phyloP scores from a whole-genome alignment of 2,888 invertebrate genomes.

The Volucella bombylans region DNA sequence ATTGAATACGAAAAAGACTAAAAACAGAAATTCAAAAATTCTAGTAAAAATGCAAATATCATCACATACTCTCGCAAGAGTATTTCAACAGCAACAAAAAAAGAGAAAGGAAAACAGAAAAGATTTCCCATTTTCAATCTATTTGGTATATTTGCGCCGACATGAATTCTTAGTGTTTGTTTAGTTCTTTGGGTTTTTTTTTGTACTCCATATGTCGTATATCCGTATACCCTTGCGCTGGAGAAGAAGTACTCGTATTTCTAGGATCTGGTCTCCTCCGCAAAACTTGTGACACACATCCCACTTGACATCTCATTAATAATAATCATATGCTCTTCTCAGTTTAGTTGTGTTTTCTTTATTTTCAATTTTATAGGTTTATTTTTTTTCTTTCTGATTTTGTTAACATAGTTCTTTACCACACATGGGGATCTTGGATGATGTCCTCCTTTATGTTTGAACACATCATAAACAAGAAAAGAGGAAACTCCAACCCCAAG shows the following conservation, averaged over 20 bases:
- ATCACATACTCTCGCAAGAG: not conserved
- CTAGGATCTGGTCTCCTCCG: conserved; percentile 18
- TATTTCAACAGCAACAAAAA: conserved; percentile 14
- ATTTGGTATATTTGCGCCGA: conserved; percentile 68
- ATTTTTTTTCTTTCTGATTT: conserved; percentile 27
- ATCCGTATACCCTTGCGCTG: conserved; percentile 43
- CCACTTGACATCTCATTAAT: conserved; percentile 75
- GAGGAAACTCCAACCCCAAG: not conserved
- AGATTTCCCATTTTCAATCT: conserved; percentile 55
- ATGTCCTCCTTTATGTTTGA: conserved; percentile 62
- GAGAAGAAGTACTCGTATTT: conserved; percentile 7
- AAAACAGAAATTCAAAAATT: conserved; percentile 4
- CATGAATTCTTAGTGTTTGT: conserved; percentile 67
- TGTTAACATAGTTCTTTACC: conserved; percentile 9
- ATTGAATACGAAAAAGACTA: conserved; percentile 31
- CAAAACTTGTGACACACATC: conserved; percentile 71
- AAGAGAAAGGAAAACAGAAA: conserved; percentile 1
- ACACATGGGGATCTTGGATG: conserved; percentile 20
- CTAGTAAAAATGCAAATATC: conserved; percentile 55
- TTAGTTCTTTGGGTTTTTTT: conserved; percentile 32
- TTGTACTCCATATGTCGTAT: conserved; percentile 2
- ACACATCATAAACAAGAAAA: conserved; percentile 55
- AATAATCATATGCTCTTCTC: conserved; percentile 73
- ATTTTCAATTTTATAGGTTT: not conserved
- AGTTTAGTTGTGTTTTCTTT: conserved; percentile 66